Evolutionary conservation across 2,888 invertebrate genomes (phyloP), one percentile per base, ranked within the genome.

Genomic region (Rhabditophanes sp.): DNA sequence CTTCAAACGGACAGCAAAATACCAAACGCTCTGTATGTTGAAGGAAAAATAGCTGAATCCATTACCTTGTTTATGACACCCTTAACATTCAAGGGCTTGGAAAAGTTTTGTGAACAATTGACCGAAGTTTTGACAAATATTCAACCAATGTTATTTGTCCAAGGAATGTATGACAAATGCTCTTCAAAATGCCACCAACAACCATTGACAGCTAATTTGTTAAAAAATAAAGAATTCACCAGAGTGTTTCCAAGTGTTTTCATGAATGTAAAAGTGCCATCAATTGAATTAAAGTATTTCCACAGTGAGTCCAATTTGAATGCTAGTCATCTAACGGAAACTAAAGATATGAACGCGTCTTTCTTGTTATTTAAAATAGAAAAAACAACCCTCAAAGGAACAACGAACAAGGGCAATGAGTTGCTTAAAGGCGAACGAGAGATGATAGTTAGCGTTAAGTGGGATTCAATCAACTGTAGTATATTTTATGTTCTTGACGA

Each of bases 11-110:
- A 17, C 12, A 23, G 35, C 7, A 30, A 28, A 16, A 48, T 49
- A 21, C 30, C 24, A 4, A 40, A 20, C 9, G 37, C 48, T 23
- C 21, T 45, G 3, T 50, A 41, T 25, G 20, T 44, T 8, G 26
- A 28, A 8, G 43, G 37, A 15, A 21, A 39, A 7, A 26, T 20
- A 1, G 34, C 33, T 14, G 25, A 46, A 9, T 18, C 26, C 24
- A 33, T 30, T 19, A 23, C 50, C 36, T 7, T 59, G 3, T 53
- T 61, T 31, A 20, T 56, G n/a, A 37, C 57, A 3, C 57, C 60
- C 1, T 37, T 57, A 16, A 45, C 49, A 22, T 23, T 57, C 8
- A 54, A 60, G 28, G 48, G 43, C 1, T 16, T 41, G 16, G 54
- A 56, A 24, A 24, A 44, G 11, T 27, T 60, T 8, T 15, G 48